phyloP scores from a whole-genome alignment of 37 sponge, comb jelly and placozoan genomes.

The Mnemiopsis leidyi region DNA sequence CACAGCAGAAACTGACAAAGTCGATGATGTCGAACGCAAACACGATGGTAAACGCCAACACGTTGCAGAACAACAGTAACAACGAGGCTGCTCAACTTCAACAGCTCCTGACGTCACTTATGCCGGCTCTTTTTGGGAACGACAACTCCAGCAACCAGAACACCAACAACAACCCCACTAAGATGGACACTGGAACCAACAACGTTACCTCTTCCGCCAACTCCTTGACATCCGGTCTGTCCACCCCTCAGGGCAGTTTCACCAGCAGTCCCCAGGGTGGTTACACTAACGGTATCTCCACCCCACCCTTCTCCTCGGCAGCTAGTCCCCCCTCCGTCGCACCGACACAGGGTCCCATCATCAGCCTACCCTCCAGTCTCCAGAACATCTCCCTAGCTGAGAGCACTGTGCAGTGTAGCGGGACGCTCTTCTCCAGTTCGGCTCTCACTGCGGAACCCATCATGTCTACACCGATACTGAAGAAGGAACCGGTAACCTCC shows the following conservation, averaged over 20 bases:
- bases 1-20: not conserved
- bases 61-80: not conserved
- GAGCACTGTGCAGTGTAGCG: not conserved
- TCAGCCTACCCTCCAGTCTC: slow-evolving; percentile 14
- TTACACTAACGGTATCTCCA: not conserved
- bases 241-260: not conserved
- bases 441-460: not conserved
- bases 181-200: not conserved
- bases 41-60: not conserved
- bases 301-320: not conserved
- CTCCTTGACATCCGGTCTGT: not conserved
- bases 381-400: not conserved
- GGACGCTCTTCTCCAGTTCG: not conserved
- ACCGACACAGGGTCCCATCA: slow-evolving; percentile 12
- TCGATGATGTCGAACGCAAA: not conserved
- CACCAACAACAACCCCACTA: not conserved
- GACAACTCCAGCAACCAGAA: not conserved
- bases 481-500: not conserved
- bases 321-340: not conserved
- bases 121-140: slow-evolving; percentile 18
- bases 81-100: not conserved
- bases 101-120: slow-evolving; percentile 19
- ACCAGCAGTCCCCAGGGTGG: not conserved
- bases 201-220: not conserved
- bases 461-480: slow-evolving; percentile 12